Evolutionary conservation across 1,140 invertebrate genomes (phyloP).

Genomic region (Euura lappo): DNA sequence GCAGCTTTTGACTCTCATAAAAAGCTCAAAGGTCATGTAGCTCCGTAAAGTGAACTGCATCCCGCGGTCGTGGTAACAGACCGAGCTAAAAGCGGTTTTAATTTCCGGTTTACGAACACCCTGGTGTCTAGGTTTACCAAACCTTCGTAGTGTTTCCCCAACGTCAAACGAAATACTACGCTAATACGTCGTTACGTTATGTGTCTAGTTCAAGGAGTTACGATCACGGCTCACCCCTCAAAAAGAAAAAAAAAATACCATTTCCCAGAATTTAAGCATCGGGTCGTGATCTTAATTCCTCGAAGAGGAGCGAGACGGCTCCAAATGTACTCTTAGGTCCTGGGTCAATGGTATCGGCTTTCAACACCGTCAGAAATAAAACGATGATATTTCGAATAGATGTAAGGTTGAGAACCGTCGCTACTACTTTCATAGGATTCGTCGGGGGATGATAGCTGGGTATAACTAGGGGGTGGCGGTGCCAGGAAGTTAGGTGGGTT

Average conservation of each 20-base stretch:
- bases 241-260: too few species aligned
- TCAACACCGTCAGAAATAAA: too few species aligned
- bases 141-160: background rate
- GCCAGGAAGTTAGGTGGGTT: constrained; percentile 24
- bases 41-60: background rate
- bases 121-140: background rate
- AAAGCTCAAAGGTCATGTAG: background rate
- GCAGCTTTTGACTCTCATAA: constrained; percentile 10
- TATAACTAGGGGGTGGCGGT: constrained; percentile 11
- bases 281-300: too few species aligned
- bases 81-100: constrained; percentile 50
- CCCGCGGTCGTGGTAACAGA: constrained; percentile 8
- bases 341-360: too few species aligned
- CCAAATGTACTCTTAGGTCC: too few species aligned
- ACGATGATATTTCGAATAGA: too few species aligned
- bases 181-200: background rate
- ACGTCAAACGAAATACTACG: background rate
- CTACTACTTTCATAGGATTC: background rate
- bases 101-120: constrained; percentile 51
- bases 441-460: background rate
- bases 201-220: background rate
- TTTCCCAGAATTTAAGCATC: too few species aligned
- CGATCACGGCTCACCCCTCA: background rate
- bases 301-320: too few species aligned
- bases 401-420: background rate